Conservation (phyloP, 2,888 invertebrate species). For the Leptarthrus brevirostris region DNA sequence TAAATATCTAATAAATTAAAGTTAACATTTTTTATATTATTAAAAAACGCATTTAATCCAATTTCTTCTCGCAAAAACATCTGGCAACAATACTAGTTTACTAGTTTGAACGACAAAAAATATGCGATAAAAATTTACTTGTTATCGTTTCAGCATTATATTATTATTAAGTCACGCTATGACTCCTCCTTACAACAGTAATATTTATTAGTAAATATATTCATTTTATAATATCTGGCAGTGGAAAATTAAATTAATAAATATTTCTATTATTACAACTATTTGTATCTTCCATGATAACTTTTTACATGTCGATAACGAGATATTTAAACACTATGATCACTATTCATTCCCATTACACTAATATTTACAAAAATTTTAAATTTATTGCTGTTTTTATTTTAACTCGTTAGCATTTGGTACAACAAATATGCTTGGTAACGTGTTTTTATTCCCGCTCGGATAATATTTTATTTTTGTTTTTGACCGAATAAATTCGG, state of each 20-base stretch:
- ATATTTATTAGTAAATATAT: constrained; percentile 38
- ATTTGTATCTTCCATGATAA: constrained; percentile 31
- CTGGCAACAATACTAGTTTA: constrained; percentile 14
- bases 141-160: neutral
- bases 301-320: constrained; percentile 38
- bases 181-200: constrained; percentile 29
- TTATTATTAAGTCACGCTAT: constrained; percentile 1
- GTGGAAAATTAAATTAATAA: constrained; percentile 52
- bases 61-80: too few relatives aligned
- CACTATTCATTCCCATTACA: constrained; percentile 42
- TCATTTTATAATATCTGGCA: constrained; percentile 48
- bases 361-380: constrained; percentile 36
- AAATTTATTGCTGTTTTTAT: constrained; percentile 27
- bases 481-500: neutral
- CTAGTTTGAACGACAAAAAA: constrained; percentile 35
- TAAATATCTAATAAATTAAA: too few relatives aligned
- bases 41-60: too few relatives aligned
- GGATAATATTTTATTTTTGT: too few relatives aligned
- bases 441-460: neutral
- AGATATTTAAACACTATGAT: constrained; percentile 37
- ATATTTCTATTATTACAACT: constrained; percentile 44
- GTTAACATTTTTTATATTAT: too few relatives aligned
- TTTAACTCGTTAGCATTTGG: constrained; percentile 17
- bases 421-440: neutral
- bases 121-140: constrained; percentile 50